Base-by-base conservation (phyloP, 1,140 invertebrate genomes). In the Paramacrobiotus metropolitanus region DNA sequence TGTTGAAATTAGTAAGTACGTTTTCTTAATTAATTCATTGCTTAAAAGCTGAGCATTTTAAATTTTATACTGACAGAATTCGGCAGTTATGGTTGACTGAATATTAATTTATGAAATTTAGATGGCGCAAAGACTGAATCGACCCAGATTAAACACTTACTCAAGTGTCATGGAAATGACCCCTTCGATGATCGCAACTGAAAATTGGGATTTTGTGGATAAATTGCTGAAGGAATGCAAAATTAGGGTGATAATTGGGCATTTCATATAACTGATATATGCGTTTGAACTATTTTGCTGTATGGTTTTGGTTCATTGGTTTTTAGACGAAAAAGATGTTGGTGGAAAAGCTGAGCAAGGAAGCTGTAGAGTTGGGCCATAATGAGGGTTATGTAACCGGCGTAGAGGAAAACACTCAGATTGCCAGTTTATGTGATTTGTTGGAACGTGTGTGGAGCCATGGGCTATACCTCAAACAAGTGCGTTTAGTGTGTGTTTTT, bases 151-250 rank as follows among this genome's bases (percentile, higher is more conserved):
- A n/a, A n/a, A n/a, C n/a, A n/a, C n/a, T n/a, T n/a, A n/a, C n/a
- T n/a, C n/a, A n/a, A n/a, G n/a, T n/a, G n/a, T n/a, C n/a, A n/a
- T n/a, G n/a, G n/a, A n/a, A n/a, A n/a, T n/a, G n/a, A n/a, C n/a
- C n/a, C n/a, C n/a, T n/a, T 63, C 67, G 15, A 68, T 69, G n/a
- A 70, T 76, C 65, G 89, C 88, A n/a, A 89, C 95, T 73, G 88
- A 88, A 20, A 96, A 98, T 74, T 93, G 89, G 84, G 89, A 87
- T 44, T 98, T 98, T 77, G 91, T 99, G 21, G 89, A 97, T 70
- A 90, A 92, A 69, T 77, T 98, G 64, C 76, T 98, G 20, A 75
- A 75, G 66, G 79, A 80, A 68, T 77, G 74, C 45, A 81, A 79
- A 70, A 70, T 69, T 61, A 90, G 90, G 80, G 88, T 91, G 77